Evolutionary conservation across 2,888 invertebrate species (phyloP), one percentile per base, ranked within the genome.

Genomic region (Hypercompe scribonia): DNA sequence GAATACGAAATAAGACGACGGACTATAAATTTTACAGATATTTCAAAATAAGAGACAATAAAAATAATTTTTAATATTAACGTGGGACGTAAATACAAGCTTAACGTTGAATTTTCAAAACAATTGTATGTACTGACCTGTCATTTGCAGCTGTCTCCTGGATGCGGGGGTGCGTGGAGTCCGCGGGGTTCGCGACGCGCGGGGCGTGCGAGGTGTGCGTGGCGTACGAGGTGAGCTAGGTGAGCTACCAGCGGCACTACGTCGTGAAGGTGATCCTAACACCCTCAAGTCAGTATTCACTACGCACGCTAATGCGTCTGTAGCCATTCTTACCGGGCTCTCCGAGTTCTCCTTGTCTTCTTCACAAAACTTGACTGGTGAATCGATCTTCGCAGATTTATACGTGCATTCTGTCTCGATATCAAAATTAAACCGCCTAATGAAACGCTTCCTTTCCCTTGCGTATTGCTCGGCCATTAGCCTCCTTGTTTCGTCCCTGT

Each of bases 361-460:
- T 72, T 93, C 95, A 83, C 89, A 88, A 83, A 95, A 95, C 80
- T 94, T 95, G 71, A 95, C 94, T 11, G 95, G 94, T 28, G 95
- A 94, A 75, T 95, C 95, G 79, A 95, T 84, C 78, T 92, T 94
- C 13, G 90, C 88, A 33, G 91, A 88, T 79, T 93, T 94, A 70
- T 91, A 93, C 2, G 91, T 86, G 76, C 94, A 92, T 84, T 96
- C 93, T 72, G 95, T 94, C 73, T 96, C 95, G 42, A 96, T 91
- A 83, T 97, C 96, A 72, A 97, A 96, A 83, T 97, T 97, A 89
- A 97, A 97, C 82, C 96, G 92, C 76, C 94, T 94, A 71, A 96
- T 95, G 85, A 97, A 96, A 71, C 96, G 94, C 82, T 96, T 95
- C 83, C 96, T 92, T 78, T 97, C 97, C 75, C 94, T 90, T 61